phyloP scores from a whole-genome alignment of 2,113 vertebrate genomes.

The Carassius gibelio region DNA sequence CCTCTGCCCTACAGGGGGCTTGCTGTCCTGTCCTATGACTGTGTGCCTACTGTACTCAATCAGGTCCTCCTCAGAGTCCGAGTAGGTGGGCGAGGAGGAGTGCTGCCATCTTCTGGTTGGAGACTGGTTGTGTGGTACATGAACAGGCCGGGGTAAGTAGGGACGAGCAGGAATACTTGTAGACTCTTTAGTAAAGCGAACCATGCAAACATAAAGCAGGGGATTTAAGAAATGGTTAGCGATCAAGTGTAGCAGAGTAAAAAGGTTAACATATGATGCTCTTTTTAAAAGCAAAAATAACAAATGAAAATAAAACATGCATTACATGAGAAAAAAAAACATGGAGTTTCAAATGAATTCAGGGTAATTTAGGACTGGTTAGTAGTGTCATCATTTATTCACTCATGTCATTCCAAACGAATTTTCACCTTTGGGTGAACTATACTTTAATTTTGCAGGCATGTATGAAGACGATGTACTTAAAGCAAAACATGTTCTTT shows the following conservation, averaged over 20 bases:
- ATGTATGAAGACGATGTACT: background rate
- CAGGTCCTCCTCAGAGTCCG: conserved; percentile 41
- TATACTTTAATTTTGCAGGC: background rate
- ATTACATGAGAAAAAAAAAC: background rate
- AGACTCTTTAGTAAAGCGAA: conserved; percentile 71
- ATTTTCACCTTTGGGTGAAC: background rate
- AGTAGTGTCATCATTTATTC: background rate
- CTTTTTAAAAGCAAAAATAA: background rate
- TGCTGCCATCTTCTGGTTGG: conserved; percentile 59
- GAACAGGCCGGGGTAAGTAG: conserved; percentile 35
- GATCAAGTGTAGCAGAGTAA: conserved; percentile 26
- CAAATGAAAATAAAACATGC: conserved; percentile 7
- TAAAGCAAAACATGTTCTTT: background rate
- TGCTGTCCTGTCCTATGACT: background rate
- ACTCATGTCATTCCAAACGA: background rate
- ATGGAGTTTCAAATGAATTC: background rate
- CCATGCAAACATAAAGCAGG: conserved; percentile 79
- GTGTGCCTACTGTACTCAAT: conserved; percentile 22
- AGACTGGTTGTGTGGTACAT: conserved; percentile 41
- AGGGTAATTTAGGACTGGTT: background rate
- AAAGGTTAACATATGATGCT: conserved; percentile 25
- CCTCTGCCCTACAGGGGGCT: background rate
- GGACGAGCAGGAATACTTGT: conserved; percentile 53
- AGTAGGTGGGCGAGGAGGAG: conserved; percentile 56
- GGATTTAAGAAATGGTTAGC: conserved; percentile 58